Percentiles rank a stretch among this genome's conserved stretches.
Evolutionary conservation across 2,888 invertebrate genomes (phyloP).

Genomic region (Chelonus formosanus): DNA sequence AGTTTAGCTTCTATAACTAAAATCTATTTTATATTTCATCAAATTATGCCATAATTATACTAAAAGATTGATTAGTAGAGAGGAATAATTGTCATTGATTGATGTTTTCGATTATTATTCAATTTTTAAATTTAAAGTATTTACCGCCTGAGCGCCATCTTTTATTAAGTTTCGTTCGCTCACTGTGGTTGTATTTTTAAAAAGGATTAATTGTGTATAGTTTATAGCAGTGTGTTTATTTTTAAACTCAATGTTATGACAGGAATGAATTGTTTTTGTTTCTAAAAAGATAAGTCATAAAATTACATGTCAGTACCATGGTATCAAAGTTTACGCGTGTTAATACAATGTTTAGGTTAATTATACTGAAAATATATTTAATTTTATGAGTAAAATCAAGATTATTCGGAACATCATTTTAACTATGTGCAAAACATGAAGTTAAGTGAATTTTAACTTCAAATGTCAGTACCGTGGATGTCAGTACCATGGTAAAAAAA

Average conservation of each 20-base stretch:
- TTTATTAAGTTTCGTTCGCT: conserved; percentile 16
- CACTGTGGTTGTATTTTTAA: neutral
- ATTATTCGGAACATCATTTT: too few relatives aligned
- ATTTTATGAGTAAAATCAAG: too few relatives aligned
- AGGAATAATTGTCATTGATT: conserved; percentile 16
- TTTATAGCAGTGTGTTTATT: conserved; percentile 7
- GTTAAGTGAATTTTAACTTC: too few relatives aligned
- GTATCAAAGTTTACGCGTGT: too few relatives aligned
- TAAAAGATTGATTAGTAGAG: conserved; percentile 17
- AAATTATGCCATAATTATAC: conserved; percentile 20
- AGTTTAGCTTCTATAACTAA: conserved; percentile 12
- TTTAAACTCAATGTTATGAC: conserved; percentile 9
- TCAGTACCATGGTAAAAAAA: conserved; percentile 4
- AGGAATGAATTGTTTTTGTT: conserved; percentile 3
- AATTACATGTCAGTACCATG: too few relatives aligned
- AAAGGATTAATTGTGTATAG: conserved; percentile 1
- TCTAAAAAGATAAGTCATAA: conserved; percentile 21
- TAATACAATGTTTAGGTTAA: too few relatives aligned
- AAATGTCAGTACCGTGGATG: conserved; percentile 19
- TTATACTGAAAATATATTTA: too few relatives aligned
- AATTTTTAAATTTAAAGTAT: conserved; percentile 21
- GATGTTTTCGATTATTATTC: conserved; percentile 7
- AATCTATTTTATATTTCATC: conserved; percentile 10
- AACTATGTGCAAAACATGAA: too few relatives aligned
- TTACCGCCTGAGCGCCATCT: conserved; percentile 16